Conservation (phyloP, 2,113 vertebrate species). For the Ptilorrhoa leucosticta region DNA sequence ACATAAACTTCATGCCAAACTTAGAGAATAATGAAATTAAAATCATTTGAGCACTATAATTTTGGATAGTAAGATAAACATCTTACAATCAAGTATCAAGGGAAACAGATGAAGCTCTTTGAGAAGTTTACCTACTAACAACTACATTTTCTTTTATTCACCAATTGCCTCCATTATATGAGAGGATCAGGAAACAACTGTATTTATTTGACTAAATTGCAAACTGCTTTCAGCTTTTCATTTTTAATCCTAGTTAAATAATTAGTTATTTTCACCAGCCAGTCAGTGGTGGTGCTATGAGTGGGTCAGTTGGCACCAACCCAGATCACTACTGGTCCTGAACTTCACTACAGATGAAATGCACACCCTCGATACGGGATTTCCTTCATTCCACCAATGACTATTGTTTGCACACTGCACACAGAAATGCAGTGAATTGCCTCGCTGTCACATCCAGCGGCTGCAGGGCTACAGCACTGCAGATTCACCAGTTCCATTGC, state of each 20-base stretch:
- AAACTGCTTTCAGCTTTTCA: conserved; percentile 6
- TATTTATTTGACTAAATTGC: not conserved
- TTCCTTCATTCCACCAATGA: not conserved
- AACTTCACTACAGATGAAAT: not conserved
- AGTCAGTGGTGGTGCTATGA: not conserved
- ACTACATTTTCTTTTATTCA: not conserved
- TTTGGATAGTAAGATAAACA: not conserved
- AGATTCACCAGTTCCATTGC: rapidly evolving
- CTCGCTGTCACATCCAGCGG: not conserved
- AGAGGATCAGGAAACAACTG: not conserved
- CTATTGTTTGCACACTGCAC: not conserved
- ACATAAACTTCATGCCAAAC: not conserved
- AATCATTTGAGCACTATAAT: not conserved
- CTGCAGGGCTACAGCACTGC: not conserved
- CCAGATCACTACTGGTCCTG: not conserved
- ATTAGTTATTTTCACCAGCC: not conserved
- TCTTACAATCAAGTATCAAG: not conserved
- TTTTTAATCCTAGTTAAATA: conserved; percentile 8
- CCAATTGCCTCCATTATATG: not conserved
- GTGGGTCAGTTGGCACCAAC: not conserved
- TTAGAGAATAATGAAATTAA: not conserved
- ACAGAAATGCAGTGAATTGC: not conserved
- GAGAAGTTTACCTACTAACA: not conserved
- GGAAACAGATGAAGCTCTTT: not conserved
- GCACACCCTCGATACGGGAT: not conserved